Evolutionary conservation across 2,888 invertebrate genomes (phyloP).

Genomic region (Fissipunctia ypsillon): DNA sequence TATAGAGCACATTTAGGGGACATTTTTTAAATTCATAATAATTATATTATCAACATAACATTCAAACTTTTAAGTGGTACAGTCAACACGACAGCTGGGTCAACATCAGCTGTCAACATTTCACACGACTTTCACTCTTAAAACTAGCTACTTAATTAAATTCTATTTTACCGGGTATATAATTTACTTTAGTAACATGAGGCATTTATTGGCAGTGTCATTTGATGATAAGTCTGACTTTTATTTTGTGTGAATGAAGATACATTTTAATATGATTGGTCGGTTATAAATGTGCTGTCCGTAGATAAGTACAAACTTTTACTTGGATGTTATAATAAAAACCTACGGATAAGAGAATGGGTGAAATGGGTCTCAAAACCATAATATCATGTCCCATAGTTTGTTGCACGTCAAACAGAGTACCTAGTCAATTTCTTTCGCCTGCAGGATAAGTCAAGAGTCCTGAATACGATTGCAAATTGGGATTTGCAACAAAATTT

Average conservation of each 20-base stretch:
- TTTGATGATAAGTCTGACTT: conserved; percentile 43
- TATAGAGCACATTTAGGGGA: no score
- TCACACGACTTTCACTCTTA: conserved; percentile 31
- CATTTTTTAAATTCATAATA: conserved; percentile 15
- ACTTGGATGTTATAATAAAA: conserved; percentile 15
- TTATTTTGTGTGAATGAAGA: conserved; percentile 34
- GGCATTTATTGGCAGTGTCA: conserved; percentile 34
- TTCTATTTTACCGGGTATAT: background rate
- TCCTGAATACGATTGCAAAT: background rate
- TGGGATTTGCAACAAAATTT: no score
- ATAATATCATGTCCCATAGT: background rate
- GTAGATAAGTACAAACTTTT: background rate
- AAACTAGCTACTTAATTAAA: accelerated
- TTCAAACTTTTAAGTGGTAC: conserved; percentile 18
- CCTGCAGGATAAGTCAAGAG: no score
- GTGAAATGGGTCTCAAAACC: background rate
- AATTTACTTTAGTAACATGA: background rate
- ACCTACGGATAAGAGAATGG: background rate
- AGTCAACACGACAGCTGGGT: conserved; percentile 45
- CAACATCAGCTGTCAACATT: conserved; percentile 37
- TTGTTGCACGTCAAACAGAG: no score
- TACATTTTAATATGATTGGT: conserved; percentile 18
- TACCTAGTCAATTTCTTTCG: background rate
- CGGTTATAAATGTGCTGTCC: conserved; percentile 1
- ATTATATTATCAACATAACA: conserved; percentile 14